Evolutionary conservation across 2,888 invertebrate genomes (phyloP).

Genomic region (Harpalus rufipes): DNA sequence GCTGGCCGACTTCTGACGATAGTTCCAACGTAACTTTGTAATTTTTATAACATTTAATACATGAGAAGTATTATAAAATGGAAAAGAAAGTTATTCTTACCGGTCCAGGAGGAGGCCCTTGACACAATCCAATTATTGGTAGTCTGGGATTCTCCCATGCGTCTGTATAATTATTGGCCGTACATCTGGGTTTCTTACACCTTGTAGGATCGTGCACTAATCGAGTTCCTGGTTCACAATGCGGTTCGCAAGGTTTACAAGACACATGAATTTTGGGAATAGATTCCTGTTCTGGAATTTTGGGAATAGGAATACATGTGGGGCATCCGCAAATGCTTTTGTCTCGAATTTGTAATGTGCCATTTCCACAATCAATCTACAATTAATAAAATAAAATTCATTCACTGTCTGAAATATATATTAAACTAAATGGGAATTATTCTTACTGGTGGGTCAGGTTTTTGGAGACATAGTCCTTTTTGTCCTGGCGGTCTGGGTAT

Average conservation of each 20-base stretch:
- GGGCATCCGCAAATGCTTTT: background rate
- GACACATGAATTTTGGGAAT: background rate
- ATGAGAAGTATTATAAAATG: no score
- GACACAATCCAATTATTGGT: background rate
- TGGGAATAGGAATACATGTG: background rate
- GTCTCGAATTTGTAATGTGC: background rate
- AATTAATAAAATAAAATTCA: background rate
- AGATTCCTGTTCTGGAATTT: background rate
- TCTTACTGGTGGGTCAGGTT: background rate
- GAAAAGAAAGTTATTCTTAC: background rate
- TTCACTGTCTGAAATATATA: background rate
- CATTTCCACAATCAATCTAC: slow-evolving; percentile 2
- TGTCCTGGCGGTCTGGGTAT: background rate
- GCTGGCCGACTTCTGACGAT: no score
- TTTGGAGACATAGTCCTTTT: background rate
- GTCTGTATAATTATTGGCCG: background rate
- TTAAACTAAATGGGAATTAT: background rate
- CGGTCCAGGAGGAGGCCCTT: background rate
- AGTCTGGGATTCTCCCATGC: background rate
- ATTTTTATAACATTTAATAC: no score
- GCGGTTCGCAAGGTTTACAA: background rate
- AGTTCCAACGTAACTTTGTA: no score
- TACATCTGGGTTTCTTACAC: background rate
- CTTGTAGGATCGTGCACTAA: background rate
- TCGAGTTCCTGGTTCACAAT: background rate